Evolutionary conservation across 2,113 vertebrate species (phyloP).

Genomic region (Pygoscelis adeliae): DNA sequence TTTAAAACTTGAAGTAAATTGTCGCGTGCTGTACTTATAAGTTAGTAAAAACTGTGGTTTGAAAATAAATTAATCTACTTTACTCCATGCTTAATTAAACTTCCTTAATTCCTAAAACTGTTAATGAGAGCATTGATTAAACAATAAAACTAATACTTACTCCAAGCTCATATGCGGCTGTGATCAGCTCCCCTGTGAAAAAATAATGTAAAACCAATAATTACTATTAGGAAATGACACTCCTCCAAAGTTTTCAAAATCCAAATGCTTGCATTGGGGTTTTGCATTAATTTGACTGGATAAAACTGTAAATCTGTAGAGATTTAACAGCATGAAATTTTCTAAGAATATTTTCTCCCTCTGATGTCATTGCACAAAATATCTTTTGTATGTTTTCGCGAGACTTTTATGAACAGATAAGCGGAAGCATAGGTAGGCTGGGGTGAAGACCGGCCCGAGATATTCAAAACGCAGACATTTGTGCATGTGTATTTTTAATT

Average conservation of each 20-base stretch:
- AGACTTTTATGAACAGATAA: conserved; percentile 62
- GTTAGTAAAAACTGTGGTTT: conserved; percentile 99
- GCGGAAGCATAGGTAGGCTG: conserved; percentile 47
- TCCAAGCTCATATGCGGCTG: conserved; percentile 99
- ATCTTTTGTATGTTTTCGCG: conserved; percentile 65
- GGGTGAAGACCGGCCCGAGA: background rate
- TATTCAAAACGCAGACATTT: background rate
- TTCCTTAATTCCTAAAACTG: conserved; percentile 99
- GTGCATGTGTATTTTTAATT: background rate
- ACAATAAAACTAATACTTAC: conserved; percentile 99
- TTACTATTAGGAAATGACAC: conserved; percentile 99
- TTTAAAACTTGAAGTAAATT: conserved; percentile 99
- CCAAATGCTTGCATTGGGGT: conserved; percentile 99
- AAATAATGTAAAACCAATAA: conserved; percentile 99
- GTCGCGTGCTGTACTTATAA: conserved; percentile 99
- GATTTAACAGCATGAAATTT: conserved; percentile 97
- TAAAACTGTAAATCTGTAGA: conserved; percentile 97
- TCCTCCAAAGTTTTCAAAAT: conserved; percentile 99
- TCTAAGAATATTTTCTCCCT: conserved; percentile 85
- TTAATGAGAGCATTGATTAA: conserved; percentile 99
- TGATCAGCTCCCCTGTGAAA: conserved; percentile 99
- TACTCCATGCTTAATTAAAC: conserved; percentile 99
- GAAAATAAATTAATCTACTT: conserved; percentile 99
- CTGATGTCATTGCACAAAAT: conserved; percentile 76
- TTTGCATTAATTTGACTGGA: conserved; percentile 99